phyloP scores from a whole-genome alignment of 2,888 invertebrate genomes.

The Heliconius hortense region DNA sequence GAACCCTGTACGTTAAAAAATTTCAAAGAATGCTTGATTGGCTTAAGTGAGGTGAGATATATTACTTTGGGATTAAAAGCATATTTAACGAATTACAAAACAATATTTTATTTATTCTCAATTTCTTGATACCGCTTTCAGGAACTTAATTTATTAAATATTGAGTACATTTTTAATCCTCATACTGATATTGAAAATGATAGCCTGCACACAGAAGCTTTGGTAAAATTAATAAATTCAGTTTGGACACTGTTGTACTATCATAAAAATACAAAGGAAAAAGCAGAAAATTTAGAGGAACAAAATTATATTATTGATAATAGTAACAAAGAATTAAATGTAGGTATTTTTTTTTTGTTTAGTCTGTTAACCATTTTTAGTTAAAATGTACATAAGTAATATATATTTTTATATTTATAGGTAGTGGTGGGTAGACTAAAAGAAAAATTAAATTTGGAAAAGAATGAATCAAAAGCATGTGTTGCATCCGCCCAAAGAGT shows the following conservation, averaged over 20 bases:
- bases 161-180: constrained; percentile 71
- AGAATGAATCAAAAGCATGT: constrained; percentile 72
- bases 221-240: constrained; percentile 69
- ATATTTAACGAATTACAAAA: not conserved
- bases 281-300: constrained; percentile 59
- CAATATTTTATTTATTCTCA: not conserved
- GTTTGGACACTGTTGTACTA: constrained; percentile 66
- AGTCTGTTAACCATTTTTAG: not conserved
- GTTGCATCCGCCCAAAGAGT: constrained; percentile 71
- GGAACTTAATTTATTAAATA: constrained; percentile 69
- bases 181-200: constrained; percentile 60
- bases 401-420: constrained; percentile 47
- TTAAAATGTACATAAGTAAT: not conserved
- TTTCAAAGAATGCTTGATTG: constrained; percentile 70
- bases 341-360: constrained; percentile 48
- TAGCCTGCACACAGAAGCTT: constrained; percentile 56
- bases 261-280: constrained; percentile 62
- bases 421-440: constrained; percentile 57
- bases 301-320: constrained; percentile 67
- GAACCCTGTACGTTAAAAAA: constrained; percentile 71
- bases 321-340: constrained; percentile 69
- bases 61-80: not conserved
- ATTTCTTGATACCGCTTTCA: constrained; percentile 41
- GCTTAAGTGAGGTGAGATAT: constrained; percentile 63
- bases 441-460: constrained; percentile 60